Evolutionary conservation across 2,888 invertebrate species (phyloP), one percentile per base, ranked within the genome.

Genomic region (Cartodere bifasciata): DNA sequence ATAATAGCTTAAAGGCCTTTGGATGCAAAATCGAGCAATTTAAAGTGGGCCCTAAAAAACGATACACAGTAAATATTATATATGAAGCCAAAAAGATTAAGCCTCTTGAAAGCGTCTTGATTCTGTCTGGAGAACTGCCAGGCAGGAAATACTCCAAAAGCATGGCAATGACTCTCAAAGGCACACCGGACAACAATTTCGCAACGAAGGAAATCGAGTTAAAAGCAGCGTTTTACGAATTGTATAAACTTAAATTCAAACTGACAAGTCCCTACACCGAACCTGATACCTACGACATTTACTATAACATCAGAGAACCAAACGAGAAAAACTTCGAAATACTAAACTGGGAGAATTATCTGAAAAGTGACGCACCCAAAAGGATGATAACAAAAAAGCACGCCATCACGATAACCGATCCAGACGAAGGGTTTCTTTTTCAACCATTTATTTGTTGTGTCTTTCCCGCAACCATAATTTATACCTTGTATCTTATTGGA

Each of bases 111-210:
- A 41, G 44, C 2, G 43, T 42, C 2, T 23, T 56, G 23, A 31
- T 56, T 4, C 36, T 56, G 7, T 49, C 47, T 11, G 55, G 55
- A 1, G 56, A 55, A 38, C 42, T 38, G 3, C 38, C 40, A 1
- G 47, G 48, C 1, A 37, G 47, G 5, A 46, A 44, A 20, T 56
- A 49, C 28, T 46, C 49, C 1, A 51, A 44, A 35, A 51, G 46
- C 24, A 41, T 47, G 11, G 50, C 46, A 0, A 36, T 50, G 4
- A 40, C 31, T 6, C 26, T 58, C n/a, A 35, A 37, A 4, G 57
- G 56, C 7, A 40, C 43, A 14, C 46, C 55, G 0, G 39, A 49
- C 28, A 44, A 45, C 4, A 35, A 38, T 10, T 25, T 41, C 12
- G 32, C 36, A 25, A 37, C 37, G 3, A 32, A 40, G 6, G 42